Percentiles rank a stretch among this genome's conserved stretches.
phyloP scores from a whole-genome alignment of 2,888 invertebrate genomes.

The Teleogryllus oceanicus region DNA sequence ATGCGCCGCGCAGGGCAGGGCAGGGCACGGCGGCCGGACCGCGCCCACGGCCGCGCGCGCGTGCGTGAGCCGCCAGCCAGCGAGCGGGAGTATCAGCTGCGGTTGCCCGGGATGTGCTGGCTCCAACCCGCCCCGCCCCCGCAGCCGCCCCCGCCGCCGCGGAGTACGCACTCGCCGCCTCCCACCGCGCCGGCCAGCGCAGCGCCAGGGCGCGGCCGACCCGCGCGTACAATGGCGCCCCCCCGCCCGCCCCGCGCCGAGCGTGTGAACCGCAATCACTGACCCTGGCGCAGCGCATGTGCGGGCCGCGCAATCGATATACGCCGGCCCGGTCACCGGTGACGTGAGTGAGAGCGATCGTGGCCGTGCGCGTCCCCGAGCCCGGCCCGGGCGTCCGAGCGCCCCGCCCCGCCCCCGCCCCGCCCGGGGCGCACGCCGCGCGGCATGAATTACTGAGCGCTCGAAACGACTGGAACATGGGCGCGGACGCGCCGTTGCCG shows the following conservation, averaged over 20 bases:
- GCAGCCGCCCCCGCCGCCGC: too few species aligned
- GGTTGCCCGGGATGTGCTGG: too few species aligned
- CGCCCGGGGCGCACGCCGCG: not conserved
- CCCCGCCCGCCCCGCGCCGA: not conserved
- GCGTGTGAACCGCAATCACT: not conserved
- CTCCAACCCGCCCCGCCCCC: too few species aligned
- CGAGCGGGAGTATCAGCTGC: not conserved
- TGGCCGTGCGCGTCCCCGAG: not conserved
- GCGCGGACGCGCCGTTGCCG: not conserved
- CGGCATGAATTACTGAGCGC: not conserved
- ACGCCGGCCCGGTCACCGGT: not conserved
- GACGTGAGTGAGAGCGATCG: not conserved
- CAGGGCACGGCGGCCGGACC: not conserved
- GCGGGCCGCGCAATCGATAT: slow-evolving; percentile 1
- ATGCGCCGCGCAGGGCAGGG: not conserved
- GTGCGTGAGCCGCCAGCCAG: not conserved
- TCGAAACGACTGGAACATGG: not conserved
- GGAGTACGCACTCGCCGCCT: slow-evolving; percentile 18
- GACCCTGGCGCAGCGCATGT: slow-evolving; percentile 3
- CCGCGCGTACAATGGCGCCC: not conserved
- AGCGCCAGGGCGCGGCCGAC: not conserved
- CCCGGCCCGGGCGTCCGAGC: not conserved
- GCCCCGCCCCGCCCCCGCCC: not conserved
- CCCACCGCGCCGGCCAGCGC: not conserved
- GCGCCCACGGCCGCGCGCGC: slow-evolving; percentile 9